Evolutionary conservation across 2,888 invertebrate species (phyloP).

Genomic region (Macrophya alboannulata): DNA sequence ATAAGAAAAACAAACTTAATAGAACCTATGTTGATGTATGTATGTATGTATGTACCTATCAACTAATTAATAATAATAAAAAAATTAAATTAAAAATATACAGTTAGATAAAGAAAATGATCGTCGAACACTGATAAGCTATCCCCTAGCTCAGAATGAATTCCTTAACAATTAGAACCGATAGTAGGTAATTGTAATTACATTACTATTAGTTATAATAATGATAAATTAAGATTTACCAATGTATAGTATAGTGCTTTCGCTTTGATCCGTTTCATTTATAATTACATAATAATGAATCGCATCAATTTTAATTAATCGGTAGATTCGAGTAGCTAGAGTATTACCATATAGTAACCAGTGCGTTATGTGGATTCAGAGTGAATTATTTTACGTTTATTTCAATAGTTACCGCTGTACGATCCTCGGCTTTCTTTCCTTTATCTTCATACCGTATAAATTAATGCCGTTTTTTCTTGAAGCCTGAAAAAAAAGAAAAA

Average conservation of each 20-base stretch:
- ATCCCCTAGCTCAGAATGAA: conserved; percentile 8
- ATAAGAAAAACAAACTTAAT: neutral
- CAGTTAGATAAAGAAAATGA: neutral
- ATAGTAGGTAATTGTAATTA: conserved; percentile 68
- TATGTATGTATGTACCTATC: neutral
- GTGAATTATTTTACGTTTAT: conserved; percentile 44
- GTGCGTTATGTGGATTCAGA: conserved; percentile 23
- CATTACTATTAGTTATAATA: conserved; percentile 73
- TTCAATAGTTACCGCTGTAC: conserved; percentile 58
- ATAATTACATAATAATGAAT: conserved; percentile 37
- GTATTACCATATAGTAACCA: conserved; percentile 34
- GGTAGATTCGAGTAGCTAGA: conserved; percentile 35
- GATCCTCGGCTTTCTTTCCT: conserved; percentile 57
- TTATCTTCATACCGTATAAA: neutral
- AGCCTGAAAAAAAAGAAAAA: conserved; percentile 69
- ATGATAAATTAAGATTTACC: conserved; percentile 67
- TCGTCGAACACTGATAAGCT: neutral
- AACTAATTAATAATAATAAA: conserved; percentile 14
- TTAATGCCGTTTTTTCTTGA: conserved; percentile 78
- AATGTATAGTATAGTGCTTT: conserved; percentile 21
- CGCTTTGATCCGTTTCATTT: conserved; percentile 16
- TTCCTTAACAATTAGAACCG: conserved; percentile 76
- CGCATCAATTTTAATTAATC: conserved; percentile 16
- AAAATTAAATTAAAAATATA: neutral
- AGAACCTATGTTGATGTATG: conserved; percentile 1